Conservation (phyloP, 2,888 invertebrate species). For the Lasioglossum villosulum region DNA sequence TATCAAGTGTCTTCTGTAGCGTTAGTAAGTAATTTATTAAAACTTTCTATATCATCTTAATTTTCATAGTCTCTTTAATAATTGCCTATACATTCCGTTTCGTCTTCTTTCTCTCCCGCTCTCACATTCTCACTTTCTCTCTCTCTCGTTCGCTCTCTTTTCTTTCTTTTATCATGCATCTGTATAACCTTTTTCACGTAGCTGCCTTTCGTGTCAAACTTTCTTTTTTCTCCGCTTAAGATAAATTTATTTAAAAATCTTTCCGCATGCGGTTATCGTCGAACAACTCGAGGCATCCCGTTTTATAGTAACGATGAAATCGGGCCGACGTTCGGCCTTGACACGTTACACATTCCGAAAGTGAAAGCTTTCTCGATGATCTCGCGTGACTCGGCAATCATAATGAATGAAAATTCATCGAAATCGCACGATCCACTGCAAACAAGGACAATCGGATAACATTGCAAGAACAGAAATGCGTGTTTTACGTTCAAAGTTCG, state of each 20-base stretch:
- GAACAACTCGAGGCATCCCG: constrained; percentile 63
- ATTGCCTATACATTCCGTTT: constrained; percentile 60
- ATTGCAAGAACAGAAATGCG: background rate
- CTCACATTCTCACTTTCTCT: constrained; percentile 9
- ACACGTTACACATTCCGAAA: constrained; percentile 5
- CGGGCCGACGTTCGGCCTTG: background rate
- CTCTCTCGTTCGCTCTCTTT: constrained; percentile 5
- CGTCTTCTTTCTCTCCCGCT: constrained; percentile 24
- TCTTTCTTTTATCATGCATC: background rate
- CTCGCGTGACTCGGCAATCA: background rate
- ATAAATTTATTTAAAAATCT: constrained; percentile 68
- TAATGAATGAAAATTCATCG: background rate
- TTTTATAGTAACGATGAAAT: constrained; percentile 14
- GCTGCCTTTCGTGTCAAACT: constrained; percentile 43
- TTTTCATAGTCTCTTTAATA: constrained; percentile 69
- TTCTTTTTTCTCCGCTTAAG: constrained; percentile 21
- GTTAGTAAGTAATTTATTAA: constrained; percentile 78
- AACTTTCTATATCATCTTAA: constrained; percentile 78
- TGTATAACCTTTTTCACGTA: constrained; percentile 44
- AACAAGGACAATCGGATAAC: background rate
- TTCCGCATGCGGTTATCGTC: constrained; percentile 52
- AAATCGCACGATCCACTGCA: background rate
- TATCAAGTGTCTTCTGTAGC: constrained; percentile 69
- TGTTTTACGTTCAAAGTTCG: background rate
- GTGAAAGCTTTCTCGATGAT: constrained; percentile 11